Base-by-base conservation (phyloP, 2,888 invertebrate species). In the Dicyrtomina minuta region DNA sequence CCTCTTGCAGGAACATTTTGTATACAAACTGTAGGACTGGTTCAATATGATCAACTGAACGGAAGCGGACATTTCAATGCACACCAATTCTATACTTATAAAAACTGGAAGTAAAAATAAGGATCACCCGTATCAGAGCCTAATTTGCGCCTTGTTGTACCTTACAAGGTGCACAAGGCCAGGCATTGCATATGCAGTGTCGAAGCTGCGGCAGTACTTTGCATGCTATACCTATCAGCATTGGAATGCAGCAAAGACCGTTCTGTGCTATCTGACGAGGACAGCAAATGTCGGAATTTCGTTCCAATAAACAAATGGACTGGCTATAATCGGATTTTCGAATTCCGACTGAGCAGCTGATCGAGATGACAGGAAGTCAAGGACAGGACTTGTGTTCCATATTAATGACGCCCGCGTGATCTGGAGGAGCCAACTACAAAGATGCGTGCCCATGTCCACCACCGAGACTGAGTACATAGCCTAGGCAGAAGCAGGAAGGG, bases 391-490 rank as follows among this genome's bases (percentile, higher is more conserved):
- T 55, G 20, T 74, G 20, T 66, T 68, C 66, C 27, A 13, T 2
- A n/a, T 72, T 59, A 39, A 53, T 33, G 74, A 70, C 0, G 60
- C 43, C 0, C 68, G 68, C 0, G 51, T 79, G 0, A 71, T 41
- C 46, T 79, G 77, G 77, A 15, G 22, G 1, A 72, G 70, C 27
- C 55, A 74, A 43, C 65, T 72, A 24, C 77, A 78, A 53, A 15
- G 66, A 0, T 15, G 46, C 10, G 71, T 75, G 1, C 73, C 77
- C 0, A 58, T 64, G 2, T 74, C 71, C 1, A 66, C 74, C 1
- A 73, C 73, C 0, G 78, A 77, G 53, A 72, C 75, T 20, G 76
- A 78, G 56, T 71, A 74, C 59, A 67, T 78, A 12, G 75, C 76
- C 0, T 56, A 72, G 17, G 53, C 58, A 12, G 24, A 62, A 13